These are phyloP conservation scores for Podocnemis expansa DNA, from an alignment of 2,113 vertebrate genomes.

Conservation along the genomic window DNA sequence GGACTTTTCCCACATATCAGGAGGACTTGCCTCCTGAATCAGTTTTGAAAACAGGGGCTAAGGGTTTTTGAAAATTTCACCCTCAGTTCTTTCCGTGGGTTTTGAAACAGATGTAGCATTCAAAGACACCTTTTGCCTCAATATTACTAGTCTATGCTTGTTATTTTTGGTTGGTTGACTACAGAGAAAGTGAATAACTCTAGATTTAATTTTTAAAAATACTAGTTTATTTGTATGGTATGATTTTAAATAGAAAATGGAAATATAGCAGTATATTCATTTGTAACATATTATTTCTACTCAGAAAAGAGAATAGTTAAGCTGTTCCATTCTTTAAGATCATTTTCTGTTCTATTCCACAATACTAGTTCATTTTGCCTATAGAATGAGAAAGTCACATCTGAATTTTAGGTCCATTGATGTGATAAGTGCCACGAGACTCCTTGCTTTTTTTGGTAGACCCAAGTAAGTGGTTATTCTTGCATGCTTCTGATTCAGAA, in stretches of 20 bases:
- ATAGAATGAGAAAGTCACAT: neutral
- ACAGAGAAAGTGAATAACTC: neutral
- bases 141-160: neutral
- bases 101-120: neutral
- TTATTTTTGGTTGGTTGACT: neutral
- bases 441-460: no score
- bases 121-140: neutral
- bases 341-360: neutral
- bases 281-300: neutral
- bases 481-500: neutral
- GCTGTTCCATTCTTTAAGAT: neutral
- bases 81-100: rapidly evolving
- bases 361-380: neutral
- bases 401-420: neutral
- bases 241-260: neutral
- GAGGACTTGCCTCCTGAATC: neutral
- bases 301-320: neutral
- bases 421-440: no score
- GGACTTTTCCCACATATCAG: neutral
- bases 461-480: neutral
- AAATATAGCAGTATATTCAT: neutral
- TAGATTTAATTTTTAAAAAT: neutral
- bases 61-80: neutral
- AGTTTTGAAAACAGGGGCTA: neutral
- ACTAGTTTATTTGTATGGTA: neutral